Evolutionary conservation across 2,113 vertebrate genomes (phyloP), one percentile per base, ranked within the genome.

Genomic region (Cairina moschata): DNA sequence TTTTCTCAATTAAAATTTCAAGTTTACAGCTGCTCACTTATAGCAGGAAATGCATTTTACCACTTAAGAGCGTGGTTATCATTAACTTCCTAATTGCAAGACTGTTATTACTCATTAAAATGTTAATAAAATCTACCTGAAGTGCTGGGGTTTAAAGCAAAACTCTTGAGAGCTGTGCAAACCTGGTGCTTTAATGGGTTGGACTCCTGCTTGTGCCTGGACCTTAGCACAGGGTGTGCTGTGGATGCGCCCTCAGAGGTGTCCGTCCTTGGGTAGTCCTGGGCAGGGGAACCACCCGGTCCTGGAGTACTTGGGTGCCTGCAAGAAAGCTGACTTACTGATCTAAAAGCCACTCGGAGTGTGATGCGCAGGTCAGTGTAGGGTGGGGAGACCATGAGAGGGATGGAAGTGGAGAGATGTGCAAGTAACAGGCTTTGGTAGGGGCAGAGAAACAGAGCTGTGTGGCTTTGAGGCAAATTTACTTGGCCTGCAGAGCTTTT

Each of bases 221-320:
- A 38, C 60, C 50, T 22, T 36, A 20, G 18, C 16, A 14, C 9
- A 8, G 34, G 48, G 46, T 46, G 72, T 76, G 8, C 14, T n/a
- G 65, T 0, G 4, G 72, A 5, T 69, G 50, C 20, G 60, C 5
- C 11, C 29, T 21, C 8, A 2, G 40, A 17, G 56, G 23, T 11
- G 7, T 11, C n/a, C 15, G 32, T 17, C 40, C 29, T 17, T 0
- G 1, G 20, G 3, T 73, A 3, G 15, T 26, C 17, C 9, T 9
- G 31, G 1, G 44, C 28, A 6, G 32, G 29, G 18, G 18, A 50
- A 59, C 15, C 5, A 6, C 3, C 20, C 1, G 5, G 7, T 46
- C 13, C 29, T 0, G 2, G 11, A 21, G 2, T 1, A 1, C n/a
- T 50, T n/a, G 3, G 1, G 5, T 3, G 2, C 7, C 4, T 73